Evolutionary conservation across 2,797 vertebrate species (phyloP).

Genomic region (Picus viridis): DNA sequence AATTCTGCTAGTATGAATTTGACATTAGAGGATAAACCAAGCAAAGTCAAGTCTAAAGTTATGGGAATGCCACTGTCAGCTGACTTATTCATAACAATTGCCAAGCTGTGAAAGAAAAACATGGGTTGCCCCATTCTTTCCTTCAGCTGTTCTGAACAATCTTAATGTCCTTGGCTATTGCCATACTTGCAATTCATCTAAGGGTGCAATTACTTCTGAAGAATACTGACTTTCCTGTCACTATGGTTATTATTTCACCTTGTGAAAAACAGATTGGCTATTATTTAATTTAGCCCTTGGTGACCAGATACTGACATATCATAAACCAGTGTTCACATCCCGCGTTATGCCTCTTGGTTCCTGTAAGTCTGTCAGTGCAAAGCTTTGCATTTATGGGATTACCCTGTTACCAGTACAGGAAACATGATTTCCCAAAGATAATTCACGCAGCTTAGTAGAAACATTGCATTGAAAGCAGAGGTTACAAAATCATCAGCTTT

Average conservation of each 20-base stretch:
- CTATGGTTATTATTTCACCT: background rate
- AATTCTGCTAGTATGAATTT: constrained; percentile 5
- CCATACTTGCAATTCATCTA: background rate
- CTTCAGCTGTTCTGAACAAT: background rate
- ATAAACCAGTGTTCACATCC: background rate
- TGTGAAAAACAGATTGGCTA: background rate
- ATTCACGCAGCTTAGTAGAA: background rate
- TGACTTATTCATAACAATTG: background rate
- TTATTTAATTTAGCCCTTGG: background rate
- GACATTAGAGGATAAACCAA: background rate
- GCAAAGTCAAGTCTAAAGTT: background rate
- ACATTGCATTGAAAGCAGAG: background rate
- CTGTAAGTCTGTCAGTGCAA: accelerated
- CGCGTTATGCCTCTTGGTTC: background rate
- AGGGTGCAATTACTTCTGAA: background rate
- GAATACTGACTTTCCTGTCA: background rate
- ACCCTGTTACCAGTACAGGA: background rate
- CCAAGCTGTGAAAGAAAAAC: background rate
- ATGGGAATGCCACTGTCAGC: background rate
- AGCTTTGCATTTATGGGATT: background rate
- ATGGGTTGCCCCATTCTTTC: background rate
- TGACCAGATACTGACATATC: background rate
- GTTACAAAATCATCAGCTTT: background rate
- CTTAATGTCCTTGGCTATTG: background rate
- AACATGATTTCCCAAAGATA: background rate